Base-by-base conservation (phyloP, 2,113 vertebrate species). In the Prinia subflava region DNA sequence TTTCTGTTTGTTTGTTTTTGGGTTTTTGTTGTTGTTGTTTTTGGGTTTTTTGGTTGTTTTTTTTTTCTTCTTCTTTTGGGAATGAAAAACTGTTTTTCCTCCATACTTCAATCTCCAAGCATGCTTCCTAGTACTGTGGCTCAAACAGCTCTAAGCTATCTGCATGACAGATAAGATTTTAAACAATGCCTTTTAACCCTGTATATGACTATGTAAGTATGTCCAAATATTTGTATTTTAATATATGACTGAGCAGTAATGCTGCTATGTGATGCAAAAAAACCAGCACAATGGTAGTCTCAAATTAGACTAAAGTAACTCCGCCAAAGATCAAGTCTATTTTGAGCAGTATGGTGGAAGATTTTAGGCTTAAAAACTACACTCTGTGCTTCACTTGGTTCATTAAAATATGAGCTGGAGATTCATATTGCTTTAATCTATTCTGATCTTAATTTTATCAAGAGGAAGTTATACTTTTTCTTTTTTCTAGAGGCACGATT, bases 171-270 rank as follows among this genome's bases (percentile, higher is more conserved):
- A 7, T n/a, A 20, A 5, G 23, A 20, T 33, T 63, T 71, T 86
- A 80, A 76, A 60, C 67, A 47, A 10, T 44, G 25, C 19, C 11
- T 47, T 60, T 77, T 44, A n/a, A 0, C 0, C 8, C 3, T 31
- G 13, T 44, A 10, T 10, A 8, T 15, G 15, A 9, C 28, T 60
- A 6, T 35, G 14, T 47, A 31, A 44, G 7, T 28, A 24, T 59
- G 47, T 42, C 11, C 50, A 37, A 70, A 39, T 62, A 33, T 10
- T 53, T 74, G 3, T 67, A 18, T 75, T 78, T 60, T 44, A 30
- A 4, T 4, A 11, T 2, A 27, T 9, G 13, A 27, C 44, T 39
- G 39, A 89, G 41, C 0, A 0, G 23, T 57, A 53, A 2, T 41
- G 17, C 27, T 41, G 46, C 50, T 28, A 21, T 42, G 23, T 13